These are phyloP conservation scores for Clytia hemisphaerica DNA, from an alignment of 30 jellyfish, hydroid and myxozoan species.

Conservation along the genomic window DNA sequence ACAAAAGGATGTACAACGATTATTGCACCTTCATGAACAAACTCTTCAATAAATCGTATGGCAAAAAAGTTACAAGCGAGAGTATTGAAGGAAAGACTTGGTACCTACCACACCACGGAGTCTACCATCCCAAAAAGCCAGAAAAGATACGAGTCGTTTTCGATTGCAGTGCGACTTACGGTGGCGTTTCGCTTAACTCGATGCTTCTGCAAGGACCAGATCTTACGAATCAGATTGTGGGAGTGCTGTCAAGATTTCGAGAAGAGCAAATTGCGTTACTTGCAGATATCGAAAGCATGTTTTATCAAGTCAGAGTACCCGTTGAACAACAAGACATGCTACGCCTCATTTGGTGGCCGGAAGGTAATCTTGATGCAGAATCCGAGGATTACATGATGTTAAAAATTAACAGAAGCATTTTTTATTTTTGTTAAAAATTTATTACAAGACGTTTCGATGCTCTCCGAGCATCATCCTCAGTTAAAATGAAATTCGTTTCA, in stretches of 20 bases:
- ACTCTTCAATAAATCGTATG: slow-evolving; percentile 4
- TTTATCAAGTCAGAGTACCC: slow-evolving; percentile 48
- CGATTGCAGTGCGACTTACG: slow-evolving; percentile 61
- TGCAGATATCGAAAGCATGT: slow-evolving; percentile 55
- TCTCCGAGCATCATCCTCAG: too few relatives aligned
- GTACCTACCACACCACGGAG: slow-evolving; percentile 68
- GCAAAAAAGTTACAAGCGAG: neutral
- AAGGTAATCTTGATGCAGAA: slow-evolving; percentile 44
- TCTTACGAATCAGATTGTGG: slow-evolving; percentile 35
- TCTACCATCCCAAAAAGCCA: slow-evolving; percentile 52
- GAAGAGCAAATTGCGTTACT: slow-evolving; percentile 51
- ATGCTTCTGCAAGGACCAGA: slow-evolving; percentile 58
- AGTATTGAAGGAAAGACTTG: slow-evolving; percentile 8
- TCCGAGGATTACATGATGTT: too few relatives aligned
- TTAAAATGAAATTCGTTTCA: too few relatives aligned
- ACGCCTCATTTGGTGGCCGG: slow-evolving; percentile 52
- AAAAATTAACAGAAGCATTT: too few relatives aligned
- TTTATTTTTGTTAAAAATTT: too few relatives aligned
- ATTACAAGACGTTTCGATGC: too few relatives aligned
- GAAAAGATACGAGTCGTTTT: slow-evolving; percentile 46
- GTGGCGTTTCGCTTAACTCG: slow-evolving; percentile 37
- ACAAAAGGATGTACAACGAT: neutral
- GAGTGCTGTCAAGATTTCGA: slow-evolving; percentile 46
- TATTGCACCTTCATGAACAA: neutral
- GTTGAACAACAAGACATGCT: slow-evolving; percentile 24